Evolutionary conservation across 2,888 invertebrate species (phyloP).

Genomic region (Trissoscelio sp.): DNA sequence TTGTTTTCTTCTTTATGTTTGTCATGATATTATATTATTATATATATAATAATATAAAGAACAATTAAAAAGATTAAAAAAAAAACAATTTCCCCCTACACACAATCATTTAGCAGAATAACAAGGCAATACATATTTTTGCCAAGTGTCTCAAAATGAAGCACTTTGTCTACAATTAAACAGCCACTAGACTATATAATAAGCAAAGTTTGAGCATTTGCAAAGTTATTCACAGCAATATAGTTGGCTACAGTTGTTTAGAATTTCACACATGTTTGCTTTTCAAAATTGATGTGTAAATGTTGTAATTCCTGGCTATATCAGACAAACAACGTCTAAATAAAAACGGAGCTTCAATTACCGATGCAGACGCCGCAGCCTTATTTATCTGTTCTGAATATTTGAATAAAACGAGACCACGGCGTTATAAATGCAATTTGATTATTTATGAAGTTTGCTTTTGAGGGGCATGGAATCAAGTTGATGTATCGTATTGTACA

Average conservation of each 20-base stretch:
- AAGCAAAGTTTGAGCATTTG: conserved; percentile 15
- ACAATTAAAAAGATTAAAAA: no score
- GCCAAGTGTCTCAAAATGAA: background rate
- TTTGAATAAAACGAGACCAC: no score
- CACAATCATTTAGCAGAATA: no score
- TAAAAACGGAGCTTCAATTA: background rate
- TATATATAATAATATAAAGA: no score
- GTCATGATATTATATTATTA: no score
- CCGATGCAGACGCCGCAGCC: background rate
- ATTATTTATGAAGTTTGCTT: background rate
- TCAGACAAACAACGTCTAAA: background rate
- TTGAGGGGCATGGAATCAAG: background rate
- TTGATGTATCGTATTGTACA: background rate
- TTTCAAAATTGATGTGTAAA: background rate
- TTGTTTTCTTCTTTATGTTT: no score
- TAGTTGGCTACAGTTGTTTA: conserved; percentile 20
- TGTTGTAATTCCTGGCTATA: background rate
- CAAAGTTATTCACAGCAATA: conserved; percentile 15
- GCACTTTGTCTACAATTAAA: conserved; percentile 17
- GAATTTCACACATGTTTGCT: conserved; percentile 27
- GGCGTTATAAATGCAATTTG: background rate
- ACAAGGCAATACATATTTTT: no score
- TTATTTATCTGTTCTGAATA: no score
- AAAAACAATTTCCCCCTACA: no score
- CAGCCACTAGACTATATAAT: conserved; percentile 22